Conservation (phyloP, 2,113 vertebrate species). For the Microtus ochrogaster region DNA sequence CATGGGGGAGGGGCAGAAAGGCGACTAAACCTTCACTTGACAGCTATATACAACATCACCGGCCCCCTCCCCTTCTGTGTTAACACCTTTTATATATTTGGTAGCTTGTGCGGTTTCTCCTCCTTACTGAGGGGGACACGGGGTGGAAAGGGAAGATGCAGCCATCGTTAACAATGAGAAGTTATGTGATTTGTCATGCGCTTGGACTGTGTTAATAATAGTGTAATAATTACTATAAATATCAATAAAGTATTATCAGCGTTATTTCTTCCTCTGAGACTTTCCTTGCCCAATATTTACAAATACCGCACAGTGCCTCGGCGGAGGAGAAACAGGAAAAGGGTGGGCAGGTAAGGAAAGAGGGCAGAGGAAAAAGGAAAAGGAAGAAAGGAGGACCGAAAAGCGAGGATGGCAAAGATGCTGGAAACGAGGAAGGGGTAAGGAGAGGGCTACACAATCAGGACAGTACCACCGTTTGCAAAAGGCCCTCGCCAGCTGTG, state of each 20-base stretch:
- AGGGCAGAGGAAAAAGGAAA: background rate
- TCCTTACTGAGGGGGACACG: conserved; percentile 63
- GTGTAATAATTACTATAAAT: conserved; percentile 82
- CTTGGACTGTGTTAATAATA: conserved; percentile 83
- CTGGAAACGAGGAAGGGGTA: conserved; percentile 25
- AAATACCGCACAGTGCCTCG: conserved; percentile 85
- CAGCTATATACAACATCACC: conserved; percentile 80
- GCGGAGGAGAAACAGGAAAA: conserved; percentile 67
- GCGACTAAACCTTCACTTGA: conserved; percentile 57
- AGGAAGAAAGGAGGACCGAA: background rate
- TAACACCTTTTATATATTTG: conserved; percentile 79
- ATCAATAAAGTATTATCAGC: conserved; percentile 80
- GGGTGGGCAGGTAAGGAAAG: background rate
- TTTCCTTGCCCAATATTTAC: conserved; percentile 89
- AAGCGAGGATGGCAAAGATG: conserved; percentile 46
- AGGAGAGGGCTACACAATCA: conserved; percentile 83
- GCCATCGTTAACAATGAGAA: conserved; percentile 85
- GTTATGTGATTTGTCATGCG: conserved; percentile 88
- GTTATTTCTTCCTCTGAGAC: conserved; percentile 85
- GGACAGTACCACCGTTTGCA: conserved; percentile 90
- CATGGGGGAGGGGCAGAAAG: conserved; percentile 5
- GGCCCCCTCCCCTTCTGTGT: conserved; percentile 66
- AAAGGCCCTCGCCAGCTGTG: conserved; percentile 85
- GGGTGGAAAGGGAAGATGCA: conserved; percentile 72
- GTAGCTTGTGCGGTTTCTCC: conserved; percentile 84